Evolutionary conservation across 1,140 invertebrate genomes (phyloP).

Genomic region (Cherax quadricarinatus): DNA sequence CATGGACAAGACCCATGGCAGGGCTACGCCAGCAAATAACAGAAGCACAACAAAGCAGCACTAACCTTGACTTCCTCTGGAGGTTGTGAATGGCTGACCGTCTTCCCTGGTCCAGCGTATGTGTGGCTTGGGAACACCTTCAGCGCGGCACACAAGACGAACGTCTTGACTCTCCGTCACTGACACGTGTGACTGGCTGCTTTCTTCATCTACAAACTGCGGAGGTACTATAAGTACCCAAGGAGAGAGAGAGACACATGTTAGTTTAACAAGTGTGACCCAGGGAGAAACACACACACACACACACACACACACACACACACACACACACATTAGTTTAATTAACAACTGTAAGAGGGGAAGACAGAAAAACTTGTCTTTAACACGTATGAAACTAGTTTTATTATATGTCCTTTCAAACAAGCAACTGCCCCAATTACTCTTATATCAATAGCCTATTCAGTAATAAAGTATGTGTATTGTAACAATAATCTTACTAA

Average conservation of each 20-base stretch:
- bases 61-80: slow-evolving; percentile 34
- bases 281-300: not conserved
- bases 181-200: slow-evolving; percentile 90
- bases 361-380: too few relatives aligned
- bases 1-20: too few relatives aligned
- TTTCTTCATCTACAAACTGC: slow-evolving; percentile 91
- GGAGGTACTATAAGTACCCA: slow-evolving; percentile 80
- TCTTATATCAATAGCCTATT: too few relatives aligned
- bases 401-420: too few relatives aligned
- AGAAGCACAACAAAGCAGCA: not conserved
- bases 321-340: not conserved
- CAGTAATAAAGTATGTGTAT: too few relatives aligned
- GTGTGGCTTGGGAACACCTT: slow-evolving; percentile 87
- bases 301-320: slow-evolving; percentile 1
- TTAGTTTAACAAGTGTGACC: not conserved
- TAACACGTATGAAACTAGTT: too few relatives aligned
- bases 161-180: slow-evolving; percentile 93
- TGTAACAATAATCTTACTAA: too few relatives aligned
- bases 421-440: too few relatives aligned
- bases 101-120: slow-evolving; percentile 93
- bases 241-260: slow-evolving; percentile 30
- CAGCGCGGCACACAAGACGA: slow-evolving; percentile 89
- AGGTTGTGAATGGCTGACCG: slow-evolving; percentile 86
- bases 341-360: too few relatives aligned
- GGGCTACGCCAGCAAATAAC: too few relatives aligned